Percentiles rank a stretch among this genome's conserved stretches.
These are phyloP conservation scores for Phalloptychus januarius DNA, from an alignment of 2,797 vertebrate species.

Conservation along the genomic window DNA sequence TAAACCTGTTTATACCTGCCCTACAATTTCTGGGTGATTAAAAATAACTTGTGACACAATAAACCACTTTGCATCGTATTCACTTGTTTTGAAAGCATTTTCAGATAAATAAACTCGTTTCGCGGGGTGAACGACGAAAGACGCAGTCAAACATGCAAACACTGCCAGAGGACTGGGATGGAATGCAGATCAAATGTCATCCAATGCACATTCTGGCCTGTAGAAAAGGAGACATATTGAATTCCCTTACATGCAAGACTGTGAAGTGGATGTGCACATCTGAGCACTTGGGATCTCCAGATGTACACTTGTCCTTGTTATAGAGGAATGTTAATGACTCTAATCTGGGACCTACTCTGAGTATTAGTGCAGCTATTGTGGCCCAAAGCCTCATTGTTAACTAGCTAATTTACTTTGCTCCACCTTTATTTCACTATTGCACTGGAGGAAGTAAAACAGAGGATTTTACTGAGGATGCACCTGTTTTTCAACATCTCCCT, in stretches of 20 bases:
- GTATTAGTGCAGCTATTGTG: slow-evolving; percentile 18
- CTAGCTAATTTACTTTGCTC: slow-evolving; percentile 17
- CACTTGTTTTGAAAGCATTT: slow-evolving; percentile 12
- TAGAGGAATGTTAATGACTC: slow-evolving; percentile 64
- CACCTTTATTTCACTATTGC: slow-evolving; percentile 22
- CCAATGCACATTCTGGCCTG: slow-evolving; percentile 60
- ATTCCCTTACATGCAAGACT: slow-evolving; percentile 53
- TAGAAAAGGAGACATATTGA: slow-evolving; percentile 71
- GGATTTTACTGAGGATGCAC: too few species aligned
- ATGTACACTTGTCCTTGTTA: slow-evolving; percentile 52
- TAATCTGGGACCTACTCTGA: slow-evolving; percentile 52
- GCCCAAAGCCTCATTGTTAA: background rate
- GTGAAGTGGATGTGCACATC: slow-evolving; percentile 23
- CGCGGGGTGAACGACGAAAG: slow-evolving; percentile 23
- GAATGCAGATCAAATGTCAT: slow-evolving; percentile 77
- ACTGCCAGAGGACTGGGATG: slow-evolving; percentile 65
- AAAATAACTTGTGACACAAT: slow-evolving; percentile 8
- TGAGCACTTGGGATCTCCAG: slow-evolving; percentile 39
- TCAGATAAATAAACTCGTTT: slow-evolving; percentile 34
- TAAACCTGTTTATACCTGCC: slow-evolving; percentile 5
- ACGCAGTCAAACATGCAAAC: slow-evolving; percentile 27
- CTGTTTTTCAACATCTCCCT: background rate
- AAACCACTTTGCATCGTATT: slow-evolving; percentile 1
- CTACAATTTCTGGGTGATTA: background rate
- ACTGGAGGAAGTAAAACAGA: slow-evolving; percentile 3